Base-by-base conservation (phyloP, 2,113 vertebrate species). In the Piliocolobus tephrosceles region DNA sequence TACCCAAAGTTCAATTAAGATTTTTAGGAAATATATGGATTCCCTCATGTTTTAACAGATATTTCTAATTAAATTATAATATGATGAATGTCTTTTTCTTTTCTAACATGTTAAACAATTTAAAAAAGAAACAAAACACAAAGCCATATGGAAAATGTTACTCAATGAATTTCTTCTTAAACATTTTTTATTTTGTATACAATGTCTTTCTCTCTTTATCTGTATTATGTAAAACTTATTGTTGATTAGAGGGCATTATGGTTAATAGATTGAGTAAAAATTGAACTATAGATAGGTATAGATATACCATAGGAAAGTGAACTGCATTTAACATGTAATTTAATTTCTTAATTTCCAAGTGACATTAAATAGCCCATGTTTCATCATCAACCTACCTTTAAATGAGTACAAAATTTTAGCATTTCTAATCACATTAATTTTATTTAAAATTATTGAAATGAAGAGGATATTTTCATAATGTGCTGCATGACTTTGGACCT, bases 341-440 rank as follows among this genome's bases (percentile, higher is more conserved):
- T 14, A 95, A 96, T 92, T 96, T 96, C 73, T 98, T 97, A 94
- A 43, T 3, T 78, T 75, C 17, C 91, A 83, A 97, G n/a, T 97
- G 94, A 81, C 73, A 97, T 97, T 96, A 95, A 97, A 96, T 97
- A 84, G 75, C 97, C 97, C 89, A 92, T 95, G 16, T 27, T 89
- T 97, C 82, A 97, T 96, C 91, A 97, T 95, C 52, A 93, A 94
- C 93, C 70, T 92, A 27, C 43, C 90, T 97, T 97, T 96, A 57
- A 97, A 91, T 82, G 78, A 92, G 91, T 97, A 92, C 30, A 96
- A 96, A 96, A 96, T 96, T 92, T 20, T 68, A 97, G 94, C 93
- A 10, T 78, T 57, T 95, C 47, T 98, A 97, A 98, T 97, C 93
- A 91, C 91, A 96, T 98, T 90, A 94, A 95, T 96, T 97, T 96